phyloP scores from a whole-genome alignment of 2,888 invertebrate genomes.

The Miltochrista miniata region DNA sequence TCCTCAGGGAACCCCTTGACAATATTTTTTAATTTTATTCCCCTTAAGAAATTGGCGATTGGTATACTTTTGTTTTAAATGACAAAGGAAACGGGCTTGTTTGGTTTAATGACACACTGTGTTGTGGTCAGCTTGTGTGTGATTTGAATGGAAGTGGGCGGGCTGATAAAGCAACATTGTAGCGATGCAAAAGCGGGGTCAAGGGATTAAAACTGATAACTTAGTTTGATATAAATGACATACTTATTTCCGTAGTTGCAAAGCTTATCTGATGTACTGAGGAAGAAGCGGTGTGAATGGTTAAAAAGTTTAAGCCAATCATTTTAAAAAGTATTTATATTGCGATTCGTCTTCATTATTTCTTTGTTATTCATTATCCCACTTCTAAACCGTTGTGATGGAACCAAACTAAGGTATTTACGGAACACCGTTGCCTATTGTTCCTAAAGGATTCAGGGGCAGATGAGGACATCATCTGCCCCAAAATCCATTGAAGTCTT shows the following conservation, averaged over 20 bases:
- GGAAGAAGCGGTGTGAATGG: too few relatives aligned
- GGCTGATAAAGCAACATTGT: constrained; percentile 1
- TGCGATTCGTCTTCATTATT: too few relatives aligned
- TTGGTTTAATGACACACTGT: constrained; percentile 6
- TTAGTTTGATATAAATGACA: background rate
- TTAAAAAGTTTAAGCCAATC: too few relatives aligned
- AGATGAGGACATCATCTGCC: too few relatives aligned
- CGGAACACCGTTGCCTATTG: too few relatives aligned
- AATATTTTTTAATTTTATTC: constrained; percentile 47
- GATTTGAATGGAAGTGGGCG: constrained; percentile 9
- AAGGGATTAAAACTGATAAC: background rate
- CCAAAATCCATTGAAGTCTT: too few relatives aligned
- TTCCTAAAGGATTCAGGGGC: too few relatives aligned
- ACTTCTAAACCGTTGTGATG: too few relatives aligned
- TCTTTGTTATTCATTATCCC: too few relatives aligned
- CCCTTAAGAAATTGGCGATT: constrained; percentile 52
- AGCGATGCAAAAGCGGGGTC: constrained; percentile 5
- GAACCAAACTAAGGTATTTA: too few relatives aligned
- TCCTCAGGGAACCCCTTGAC: constrained; percentile 66
- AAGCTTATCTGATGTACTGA: background rate
- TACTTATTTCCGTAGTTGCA: background rate
- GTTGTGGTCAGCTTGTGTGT: constrained; percentile 4
- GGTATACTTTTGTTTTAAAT: constrained; percentile 26
- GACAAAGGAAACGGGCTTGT: constrained; percentile 25
- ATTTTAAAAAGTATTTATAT: too few relatives aligned